A percentile compares a stretch with the other conserved stretches of the same genome.
phyloP scores from a whole-genome alignment of 2,113 vertebrate genomes.

The Prolemur simus region DNA sequence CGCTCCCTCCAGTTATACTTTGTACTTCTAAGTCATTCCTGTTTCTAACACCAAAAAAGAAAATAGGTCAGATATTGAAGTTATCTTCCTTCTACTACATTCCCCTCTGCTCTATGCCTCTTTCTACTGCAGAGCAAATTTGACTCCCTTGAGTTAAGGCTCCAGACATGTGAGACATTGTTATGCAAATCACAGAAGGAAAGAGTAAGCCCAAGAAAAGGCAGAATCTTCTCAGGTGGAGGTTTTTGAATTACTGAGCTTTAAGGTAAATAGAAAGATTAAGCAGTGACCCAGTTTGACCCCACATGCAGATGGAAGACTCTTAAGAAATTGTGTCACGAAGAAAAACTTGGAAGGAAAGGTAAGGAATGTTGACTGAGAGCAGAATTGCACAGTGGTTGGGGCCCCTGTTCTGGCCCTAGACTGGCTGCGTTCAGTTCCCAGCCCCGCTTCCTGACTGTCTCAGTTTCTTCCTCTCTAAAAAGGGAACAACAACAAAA shows the following conservation, averaged over 20 bases:
- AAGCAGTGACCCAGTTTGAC: constrained; percentile 38
- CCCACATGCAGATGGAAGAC: constrained; percentile 10
- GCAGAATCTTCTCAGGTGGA: background rate
- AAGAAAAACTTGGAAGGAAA: background rate
- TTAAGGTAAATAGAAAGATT: constrained; percentile 39
- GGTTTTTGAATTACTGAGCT: constrained; percentile 39
- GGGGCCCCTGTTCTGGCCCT: fast-evolving
- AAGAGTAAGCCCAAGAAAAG: background rate
- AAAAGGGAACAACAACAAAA: background rate
- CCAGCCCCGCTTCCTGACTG: background rate
- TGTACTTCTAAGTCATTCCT: constrained; percentile 44
- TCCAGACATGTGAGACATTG: constrained; percentile 20
- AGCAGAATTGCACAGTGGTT: background rate
- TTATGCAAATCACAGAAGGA: constrained; percentile 64
- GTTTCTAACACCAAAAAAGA: constrained; percentile 29
- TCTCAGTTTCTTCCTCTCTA: background rate
- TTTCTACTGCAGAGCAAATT: constrained; percentile 37
- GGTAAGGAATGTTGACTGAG: background rate
- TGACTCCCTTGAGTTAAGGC: constrained; percentile 47
- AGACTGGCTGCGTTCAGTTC: background rate
- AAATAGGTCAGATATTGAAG: constrained; percentile 70
- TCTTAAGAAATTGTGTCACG: background rate
- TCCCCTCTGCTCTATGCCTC: constrained; percentile 27
- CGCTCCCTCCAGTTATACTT: constrained; percentile 37
- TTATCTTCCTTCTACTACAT: constrained; percentile 20